Evolutionary conservation across 2,888 invertebrate species (phyloP).

Genomic region (Chaetoderma sp.): DNA sequence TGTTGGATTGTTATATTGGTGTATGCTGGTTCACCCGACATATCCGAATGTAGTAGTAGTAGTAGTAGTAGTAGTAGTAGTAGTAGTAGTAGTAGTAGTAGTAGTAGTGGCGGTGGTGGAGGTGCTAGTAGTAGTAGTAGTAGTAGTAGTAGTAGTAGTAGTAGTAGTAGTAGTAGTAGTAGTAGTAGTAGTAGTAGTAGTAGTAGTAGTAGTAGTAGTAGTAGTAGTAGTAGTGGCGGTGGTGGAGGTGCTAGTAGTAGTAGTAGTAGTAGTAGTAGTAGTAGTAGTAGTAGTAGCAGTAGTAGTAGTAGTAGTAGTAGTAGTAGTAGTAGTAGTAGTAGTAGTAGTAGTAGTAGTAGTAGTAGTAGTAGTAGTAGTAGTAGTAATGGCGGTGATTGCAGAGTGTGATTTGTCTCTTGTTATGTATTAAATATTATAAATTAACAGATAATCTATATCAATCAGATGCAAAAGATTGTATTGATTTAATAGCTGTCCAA

Average conservation of each 20-base stretch:
- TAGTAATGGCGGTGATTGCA: too few relatives aligned
- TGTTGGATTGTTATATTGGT: too few relatives aligned
- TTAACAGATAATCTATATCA: too few relatives aligned
- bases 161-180: slow-evolving; percentile 12
- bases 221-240: background rate
- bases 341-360: slow-evolving; percentile 10
- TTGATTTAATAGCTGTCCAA: too few relatives aligned
- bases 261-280: too few relatives aligned
- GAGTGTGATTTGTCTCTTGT: too few relatives aligned
- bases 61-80: background rate
- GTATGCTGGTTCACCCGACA: too few relatives aligned
- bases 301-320: slow-evolving; percentile 12
- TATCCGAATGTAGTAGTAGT: background rate
- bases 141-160: slow-evolving; percentile 2
- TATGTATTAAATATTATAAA: too few relatives aligned
- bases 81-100: slow-evolving; percentile 14
- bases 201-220: background rate
- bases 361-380: slow-evolving; percentile 11
- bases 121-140: too few relatives aligned
- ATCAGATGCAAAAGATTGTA: too few relatives aligned
- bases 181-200: background rate
- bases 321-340: slow-evolving; percentile 1
- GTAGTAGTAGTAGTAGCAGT: background rate
- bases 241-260: background rate
- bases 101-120: too few relatives aligned